Evolutionary conservation across 2,888 invertebrate genomes (phyloP).

Genomic region (Drosophila borborema): DNA sequence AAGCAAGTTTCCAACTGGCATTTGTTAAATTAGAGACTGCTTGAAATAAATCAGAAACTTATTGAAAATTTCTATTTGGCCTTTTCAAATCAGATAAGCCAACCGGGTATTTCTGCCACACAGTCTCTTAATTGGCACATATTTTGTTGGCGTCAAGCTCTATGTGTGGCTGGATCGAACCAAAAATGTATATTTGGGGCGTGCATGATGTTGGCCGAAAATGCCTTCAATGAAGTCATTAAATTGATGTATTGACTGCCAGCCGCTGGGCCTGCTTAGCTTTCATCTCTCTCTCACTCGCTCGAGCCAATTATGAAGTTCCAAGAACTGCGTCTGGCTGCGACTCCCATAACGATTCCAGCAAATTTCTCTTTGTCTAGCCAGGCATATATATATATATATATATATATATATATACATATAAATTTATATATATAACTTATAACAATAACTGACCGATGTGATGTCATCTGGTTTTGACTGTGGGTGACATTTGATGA

Average conservation of each 20-base stretch:
- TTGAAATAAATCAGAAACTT: too few species aligned
- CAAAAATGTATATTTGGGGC: slow-evolving; percentile 52
- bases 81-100: neutral
- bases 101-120: neutral
- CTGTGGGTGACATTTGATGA: slow-evolving; percentile 39
- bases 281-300: slow-evolving; percentile 45
- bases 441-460: slow-evolving; percentile 18
- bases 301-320: slow-evolving; percentile 73
- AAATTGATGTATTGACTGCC: slow-evolving; percentile 79
- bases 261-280: slow-evolving; percentile 44
- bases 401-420: neutral
- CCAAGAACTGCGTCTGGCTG: slow-evolving; percentile 63
- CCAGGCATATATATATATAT: slow-evolving; percentile 2
- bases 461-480: slow-evolving; percentile 57
- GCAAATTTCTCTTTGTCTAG: slow-evolving; percentile 42
- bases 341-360: slow-evolving; percentile 12
- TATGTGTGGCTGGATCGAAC: slow-evolving; percentile 18
- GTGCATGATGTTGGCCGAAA: slow-evolving; percentile 53
- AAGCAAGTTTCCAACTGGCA: neutral
- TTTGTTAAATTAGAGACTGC: neutral
- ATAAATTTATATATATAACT: neutral
- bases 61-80: neutral
- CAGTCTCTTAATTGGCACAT: slow-evolving; percentile 4
- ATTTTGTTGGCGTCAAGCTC: slow-evolving; percentile 6
- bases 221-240: slow-evolving; percentile 82